These are phyloP conservation scores for Accipiter virgatus DNA, from an alignment of 2,113 vertebrate genomes.

Conservation along the genomic window DNA sequence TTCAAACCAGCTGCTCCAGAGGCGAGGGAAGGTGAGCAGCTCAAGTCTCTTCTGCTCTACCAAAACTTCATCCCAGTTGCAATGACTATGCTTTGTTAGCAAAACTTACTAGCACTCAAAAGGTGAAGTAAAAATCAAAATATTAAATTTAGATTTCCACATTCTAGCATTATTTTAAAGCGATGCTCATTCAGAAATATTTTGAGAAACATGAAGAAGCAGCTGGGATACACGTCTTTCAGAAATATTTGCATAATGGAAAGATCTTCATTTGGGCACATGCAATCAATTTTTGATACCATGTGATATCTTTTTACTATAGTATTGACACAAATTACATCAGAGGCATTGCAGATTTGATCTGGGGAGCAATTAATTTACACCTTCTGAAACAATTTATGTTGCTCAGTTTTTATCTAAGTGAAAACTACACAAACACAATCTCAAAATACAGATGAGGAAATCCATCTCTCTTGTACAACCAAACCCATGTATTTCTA, in stretches of 20 bases:
- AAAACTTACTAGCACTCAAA: neutral
- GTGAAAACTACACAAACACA: neutral
- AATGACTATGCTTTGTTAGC: neutral
- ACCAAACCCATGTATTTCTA: rapidly evolving
- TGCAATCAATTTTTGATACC: neutral
- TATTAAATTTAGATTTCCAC: neutral
- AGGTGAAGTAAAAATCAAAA: neutral
- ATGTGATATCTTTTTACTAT: neutral
- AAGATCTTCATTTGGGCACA: neutral
- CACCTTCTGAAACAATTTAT: neutral
- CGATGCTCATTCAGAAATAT: rapidly evolving
- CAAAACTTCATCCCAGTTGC: neutral
- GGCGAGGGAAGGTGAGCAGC: neutral
- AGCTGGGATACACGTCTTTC: neutral
- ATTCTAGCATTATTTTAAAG: neutral
- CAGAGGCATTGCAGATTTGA: neutral
- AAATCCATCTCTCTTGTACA: neutral
- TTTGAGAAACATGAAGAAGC: neutral
- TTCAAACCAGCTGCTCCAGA: neutral
- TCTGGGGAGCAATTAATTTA: neutral
- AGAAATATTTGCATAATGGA: neutral
- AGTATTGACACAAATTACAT: neutral
- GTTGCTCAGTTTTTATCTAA: neutral
- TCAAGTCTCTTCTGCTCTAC: neutral
- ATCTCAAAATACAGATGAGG: neutral